Percentiles rank a stretch among this genome's conserved stretches.
Conservation (phyloP, 2,888 invertebrate species). For the Punctoribates punctum region DNA sequence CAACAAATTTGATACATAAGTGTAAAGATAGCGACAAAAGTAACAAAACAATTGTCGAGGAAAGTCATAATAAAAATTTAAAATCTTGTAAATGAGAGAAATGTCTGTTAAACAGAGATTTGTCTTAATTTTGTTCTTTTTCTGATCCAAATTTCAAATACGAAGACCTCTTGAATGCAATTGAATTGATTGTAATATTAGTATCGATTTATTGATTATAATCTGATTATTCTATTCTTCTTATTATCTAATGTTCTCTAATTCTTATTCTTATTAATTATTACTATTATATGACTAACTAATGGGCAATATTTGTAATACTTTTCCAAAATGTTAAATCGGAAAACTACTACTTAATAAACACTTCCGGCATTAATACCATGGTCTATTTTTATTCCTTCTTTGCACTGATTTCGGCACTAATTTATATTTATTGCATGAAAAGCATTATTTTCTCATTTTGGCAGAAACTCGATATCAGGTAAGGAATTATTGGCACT, state of each 20-base stretch:
- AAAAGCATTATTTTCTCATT: not conserved
- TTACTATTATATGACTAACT: slow-evolving; percentile 17
- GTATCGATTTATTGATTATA: slow-evolving; percentile 24
- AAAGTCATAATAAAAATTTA: not conserved
- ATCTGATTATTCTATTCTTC: slow-evolving; percentile 8
- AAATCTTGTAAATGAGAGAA: slow-evolving; percentile 7
- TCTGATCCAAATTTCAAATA: not conserved
- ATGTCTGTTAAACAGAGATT: not conserved
- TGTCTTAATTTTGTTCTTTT: not conserved
- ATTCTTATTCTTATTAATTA: slow-evolving; percentile 17
- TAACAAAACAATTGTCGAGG: not conserved
- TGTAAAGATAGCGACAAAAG: not conserved
- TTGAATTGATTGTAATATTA: slow-evolving; percentile 27
- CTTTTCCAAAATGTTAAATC: slow-evolving; percentile 26
- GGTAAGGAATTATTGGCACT: not conserved
- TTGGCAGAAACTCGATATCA: not conserved
- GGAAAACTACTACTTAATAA: slow-evolving; percentile 33
- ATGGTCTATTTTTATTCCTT: not conserved
- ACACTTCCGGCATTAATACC: slow-evolving; percentile 27
- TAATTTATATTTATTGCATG: not conserved
- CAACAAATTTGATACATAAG: not conserved
- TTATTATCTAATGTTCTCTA: not conserved
- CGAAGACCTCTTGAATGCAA: not conserved
- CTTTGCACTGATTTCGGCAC: not conserved
- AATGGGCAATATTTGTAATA: slow-evolving; percentile 27